A percentile compares a stretch with the other conserved stretches of the same genome.
Evolutionary conservation across 2,113 vertebrate species (phyloP).

Genomic region (Oenanthe oenanthe): DNA sequence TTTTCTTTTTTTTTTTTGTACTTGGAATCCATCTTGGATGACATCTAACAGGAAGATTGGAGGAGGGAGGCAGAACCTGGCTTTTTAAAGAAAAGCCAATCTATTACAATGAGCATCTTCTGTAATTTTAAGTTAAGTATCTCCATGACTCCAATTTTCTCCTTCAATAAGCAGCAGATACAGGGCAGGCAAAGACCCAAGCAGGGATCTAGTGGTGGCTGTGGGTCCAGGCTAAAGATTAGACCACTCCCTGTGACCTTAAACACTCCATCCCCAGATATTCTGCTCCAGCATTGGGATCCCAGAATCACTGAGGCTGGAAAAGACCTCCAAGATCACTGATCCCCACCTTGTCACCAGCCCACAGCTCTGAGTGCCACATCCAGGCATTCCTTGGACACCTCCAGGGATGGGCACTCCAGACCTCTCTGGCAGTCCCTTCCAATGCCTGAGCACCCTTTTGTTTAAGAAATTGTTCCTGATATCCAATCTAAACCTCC

Average conservation of each 20-base stretch:
- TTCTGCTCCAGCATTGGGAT: fast-evolving
- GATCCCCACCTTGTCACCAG: background rate
- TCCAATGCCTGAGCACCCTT: background rate
- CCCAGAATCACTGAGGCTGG: background rate
- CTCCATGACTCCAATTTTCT: background rate
- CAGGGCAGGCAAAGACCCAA: background rate
- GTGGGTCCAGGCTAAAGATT: background rate
- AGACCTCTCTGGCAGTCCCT: background rate
- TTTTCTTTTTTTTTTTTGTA: background rate
- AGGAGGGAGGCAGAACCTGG: background rate
- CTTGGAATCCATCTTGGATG: conserved; percentile 38
- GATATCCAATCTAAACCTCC: background rate
- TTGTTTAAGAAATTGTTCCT: background rate
- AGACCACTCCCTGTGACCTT: background rate
- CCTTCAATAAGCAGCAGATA: background rate
- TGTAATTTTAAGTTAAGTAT: background rate
- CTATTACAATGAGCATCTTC: background rate
- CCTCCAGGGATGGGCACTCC: background rate
- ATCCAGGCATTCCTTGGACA: fast-evolving
- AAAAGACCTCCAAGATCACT: background rate
- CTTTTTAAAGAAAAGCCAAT: background rate
- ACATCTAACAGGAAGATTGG: background rate
- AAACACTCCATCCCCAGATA: background rate
- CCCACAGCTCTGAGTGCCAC: background rate
- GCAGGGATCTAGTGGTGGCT: background rate